Conservation (phyloP, 2,113 vertebrate genomes). For the Psilopsiagon aymara region DNA sequence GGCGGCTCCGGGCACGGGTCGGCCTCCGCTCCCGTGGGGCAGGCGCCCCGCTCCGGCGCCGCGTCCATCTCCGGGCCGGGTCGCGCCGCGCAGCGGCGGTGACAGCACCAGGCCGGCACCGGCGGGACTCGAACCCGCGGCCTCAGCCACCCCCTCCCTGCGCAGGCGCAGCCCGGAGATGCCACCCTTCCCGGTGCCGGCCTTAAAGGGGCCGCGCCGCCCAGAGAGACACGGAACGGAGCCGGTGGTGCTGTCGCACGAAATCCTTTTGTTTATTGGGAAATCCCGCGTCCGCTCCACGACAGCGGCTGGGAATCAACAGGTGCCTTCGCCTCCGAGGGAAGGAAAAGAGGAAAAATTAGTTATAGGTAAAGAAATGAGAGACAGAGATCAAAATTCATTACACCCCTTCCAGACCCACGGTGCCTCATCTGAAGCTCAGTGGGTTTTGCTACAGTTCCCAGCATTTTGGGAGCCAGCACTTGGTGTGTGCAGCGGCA, state of each 20-base stretch:
- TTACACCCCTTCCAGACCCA: too few species aligned
- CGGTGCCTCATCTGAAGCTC: neutral
- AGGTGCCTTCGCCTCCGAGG: neutral
- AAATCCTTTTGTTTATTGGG: neutral
- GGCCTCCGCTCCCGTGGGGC: neutral
- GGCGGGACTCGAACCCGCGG: neutral
- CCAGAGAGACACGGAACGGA: neutral
- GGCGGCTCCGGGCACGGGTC: neutral
- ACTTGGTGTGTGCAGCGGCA: neutral
- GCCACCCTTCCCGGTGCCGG: neutral
- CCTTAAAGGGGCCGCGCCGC: neutral
- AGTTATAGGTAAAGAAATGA: neutral
- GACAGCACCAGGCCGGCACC: neutral
- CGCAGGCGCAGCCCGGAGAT: neutral
- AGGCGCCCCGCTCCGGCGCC: neutral
- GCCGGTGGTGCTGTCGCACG: rapidly evolving
- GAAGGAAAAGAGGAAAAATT: neutral
- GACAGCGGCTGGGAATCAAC: rapidly evolving
- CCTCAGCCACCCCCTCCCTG: rapidly evolving
- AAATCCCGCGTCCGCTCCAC: neutral
- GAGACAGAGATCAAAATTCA: neutral
- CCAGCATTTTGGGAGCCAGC: neutral
- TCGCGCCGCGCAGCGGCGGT: too few species aligned
- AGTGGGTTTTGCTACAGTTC: too few species aligned
- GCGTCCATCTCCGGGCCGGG: neutral